A percentile compares a stretch with the other conserved stretches of the same genome.
These are phyloP conservation scores for Poeciliopsis occidentalis DNA, from an alignment of 2,113 vertebrate genomes.

Conservation along the genomic window DNA sequence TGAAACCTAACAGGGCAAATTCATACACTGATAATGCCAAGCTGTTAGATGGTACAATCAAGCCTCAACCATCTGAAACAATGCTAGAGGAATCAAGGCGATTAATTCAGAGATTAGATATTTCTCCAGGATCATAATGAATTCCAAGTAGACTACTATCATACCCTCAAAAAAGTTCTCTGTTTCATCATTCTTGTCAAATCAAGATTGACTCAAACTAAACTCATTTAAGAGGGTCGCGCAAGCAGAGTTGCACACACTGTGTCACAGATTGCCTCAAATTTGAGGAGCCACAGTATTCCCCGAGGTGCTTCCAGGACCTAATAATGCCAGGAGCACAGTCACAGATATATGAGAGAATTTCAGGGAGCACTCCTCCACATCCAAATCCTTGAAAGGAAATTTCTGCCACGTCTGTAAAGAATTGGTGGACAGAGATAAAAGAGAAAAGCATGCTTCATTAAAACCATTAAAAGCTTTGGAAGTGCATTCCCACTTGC, in stretches of 20 bases:
- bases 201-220: conserved; percentile 32
- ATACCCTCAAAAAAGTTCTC: conserved; percentile 42
- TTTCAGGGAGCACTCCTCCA: conserved; percentile 29
- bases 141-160: conserved; percentile 15
- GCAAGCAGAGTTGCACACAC: conserved; percentile 25
- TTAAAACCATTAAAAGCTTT: conserved; percentile 62
- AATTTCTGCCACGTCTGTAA: conserved; percentile 46
- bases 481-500: conserved; percentile 37
- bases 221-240: conserved; percentile 29
- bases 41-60: no score
- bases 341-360: conserved; percentile 43
- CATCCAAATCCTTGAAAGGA: conserved; percentile 44
- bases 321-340: conserved; percentile 63
- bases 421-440: conserved; percentile 39
- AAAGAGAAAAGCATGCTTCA: conserved; percentile 55
- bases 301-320: conserved; percentile 56
- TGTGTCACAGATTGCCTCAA: conserved; percentile 34
- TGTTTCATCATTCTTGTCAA: conserved; percentile 50
- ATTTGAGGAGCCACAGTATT: conserved; percentile 42
- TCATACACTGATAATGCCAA: no score
- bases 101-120: conserved; percentile 40
- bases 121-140: conserved; percentile 19
- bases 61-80: not conserved
- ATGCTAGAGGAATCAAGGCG: conserved; percentile 38
- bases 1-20: no score